These are phyloP conservation scores for Deilephila porcellus DNA, from an alignment of 2,888 invertebrate species.

Conservation along the genomic window DNA sequence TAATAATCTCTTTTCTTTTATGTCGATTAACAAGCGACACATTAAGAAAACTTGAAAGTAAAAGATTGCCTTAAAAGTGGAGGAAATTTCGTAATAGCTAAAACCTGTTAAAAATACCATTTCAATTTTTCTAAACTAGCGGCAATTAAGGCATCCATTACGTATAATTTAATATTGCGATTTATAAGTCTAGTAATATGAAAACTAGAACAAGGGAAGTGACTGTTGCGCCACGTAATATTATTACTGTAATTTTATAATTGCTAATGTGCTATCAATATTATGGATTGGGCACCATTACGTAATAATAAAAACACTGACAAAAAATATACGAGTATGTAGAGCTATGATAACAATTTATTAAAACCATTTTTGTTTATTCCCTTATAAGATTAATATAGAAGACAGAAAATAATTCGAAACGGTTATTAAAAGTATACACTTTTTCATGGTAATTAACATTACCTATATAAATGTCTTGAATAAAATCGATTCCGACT, in stretches of 20 bases:
- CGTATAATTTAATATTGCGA: conserved; percentile 1
- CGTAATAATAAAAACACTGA: background rate
- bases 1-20: too few relatives aligned
- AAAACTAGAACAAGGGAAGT: conserved; percentile 33
- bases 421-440: too few relatives aligned
- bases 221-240: background rate
- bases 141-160: background rate
- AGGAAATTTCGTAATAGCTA: background rate
- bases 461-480: too few relatives aligned
- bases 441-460: too few relatives aligned
- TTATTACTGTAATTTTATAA: background rate
- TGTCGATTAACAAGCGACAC: too few relatives aligned
- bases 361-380: too few relatives aligned
- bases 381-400: too few relatives aligned
- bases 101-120: background rate
- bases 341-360: too few relatives aligned
- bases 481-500: too few relatives aligned
- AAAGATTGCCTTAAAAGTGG: too few relatives aligned
- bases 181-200: background rate
- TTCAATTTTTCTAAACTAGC: background rate
- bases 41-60: too few relatives aligned
- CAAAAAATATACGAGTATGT: background rate
- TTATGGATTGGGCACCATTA: background rate
- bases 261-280: background rate
- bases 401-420: too few relatives aligned